These are phyloP conservation scores for Drosophila santomea DNA, from an alignment of 1,140 invertebrate species.

Conservation along the genomic window DNA sequence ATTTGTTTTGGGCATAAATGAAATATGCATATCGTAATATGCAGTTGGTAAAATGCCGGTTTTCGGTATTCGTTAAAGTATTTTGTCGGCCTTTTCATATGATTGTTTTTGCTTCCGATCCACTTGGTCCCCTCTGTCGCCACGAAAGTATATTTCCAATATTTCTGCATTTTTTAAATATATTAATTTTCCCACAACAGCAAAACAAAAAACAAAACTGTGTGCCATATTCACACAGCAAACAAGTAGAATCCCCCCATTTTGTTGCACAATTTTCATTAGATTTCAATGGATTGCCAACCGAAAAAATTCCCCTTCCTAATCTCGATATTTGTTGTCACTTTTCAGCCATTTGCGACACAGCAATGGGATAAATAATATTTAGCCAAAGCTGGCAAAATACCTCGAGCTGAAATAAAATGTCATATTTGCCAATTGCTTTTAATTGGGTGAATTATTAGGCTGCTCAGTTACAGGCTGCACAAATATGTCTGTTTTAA, in stretches of 20 bases:
- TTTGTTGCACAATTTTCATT: constrained; percentile 30
- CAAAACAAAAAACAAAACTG: not conserved
- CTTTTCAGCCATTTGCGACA: constrained; percentile 9
- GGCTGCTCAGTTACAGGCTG: not conserved
- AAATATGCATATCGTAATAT: constrained; percentile 74
- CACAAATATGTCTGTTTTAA: not conserved
- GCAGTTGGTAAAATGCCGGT: constrained; percentile 68
- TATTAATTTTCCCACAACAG: constrained; percentile 44
- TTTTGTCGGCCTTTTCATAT: constrained; percentile 60
- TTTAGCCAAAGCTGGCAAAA: constrained; percentile 4
- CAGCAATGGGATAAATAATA: constrained; percentile 12
- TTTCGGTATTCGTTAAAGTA: constrained; percentile 70
- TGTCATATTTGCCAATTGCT: constrained; percentile 27
- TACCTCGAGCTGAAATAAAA: constrained; percentile 13
- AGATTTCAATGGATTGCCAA: constrained; percentile 35
- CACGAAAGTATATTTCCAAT: constrained; percentile 14
- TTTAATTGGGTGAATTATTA: constrained; percentile 36
- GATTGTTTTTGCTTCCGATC: constrained; percentile 40
- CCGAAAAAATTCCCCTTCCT: constrained; percentile 5
- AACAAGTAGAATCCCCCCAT: constrained; percentile 8
- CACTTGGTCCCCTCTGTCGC: not conserved
- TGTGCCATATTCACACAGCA: constrained; percentile 11
- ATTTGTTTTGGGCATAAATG: constrained; percentile 58
- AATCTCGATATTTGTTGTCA: not conserved
- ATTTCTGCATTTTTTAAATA: constrained; percentile 52